Base-by-base conservation (phyloP, 2,888 invertebrate species). In the Parascotia fuliginaria region DNA sequence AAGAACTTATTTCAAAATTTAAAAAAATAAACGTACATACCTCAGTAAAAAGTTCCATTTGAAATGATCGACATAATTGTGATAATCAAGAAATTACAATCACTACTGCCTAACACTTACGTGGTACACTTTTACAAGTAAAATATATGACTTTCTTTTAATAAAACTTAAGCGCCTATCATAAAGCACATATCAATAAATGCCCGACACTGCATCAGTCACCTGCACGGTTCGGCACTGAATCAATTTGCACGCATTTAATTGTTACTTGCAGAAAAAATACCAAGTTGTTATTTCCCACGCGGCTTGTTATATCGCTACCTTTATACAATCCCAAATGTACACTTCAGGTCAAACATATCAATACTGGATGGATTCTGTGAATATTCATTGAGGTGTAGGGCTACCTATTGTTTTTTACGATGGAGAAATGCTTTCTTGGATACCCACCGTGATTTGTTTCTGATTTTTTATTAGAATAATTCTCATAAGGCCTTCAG, bases 371-470 rank as follows among this genome's bases (percentile, higher is more conserved):
- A 71, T 70, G 63, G 65, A 68, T 70, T 66, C 61, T 69, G 67
- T 81, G 81, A 77, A 82, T 82, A 81, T 79, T 81, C 81, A 81
- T 74, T 69, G 65, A 46, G 31, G 29, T n/a, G 38, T 49, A 69
- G 70, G 69, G 70, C 15, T 70, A 65, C 13, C 7, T 12, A 44
- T 33, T 24, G 7, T 5, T 55, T 60, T 48, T 53, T 56, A 29
- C 27, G 24, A 50, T 41, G 40, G 22, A 9, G 31, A 28, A 40
- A 39, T 16, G 39, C 36, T 40, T 31, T 16, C 11, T 32, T 16
- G 9, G 15, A 9, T 14, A 15, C n/a, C 9, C 5, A 9, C 29
- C 14, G n/a, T 14, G 11, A 36, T 28, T 34, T 28, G 6, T 24
- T 24, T 24, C 5, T 7, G 24, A 24, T 6, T 24, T 7, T 24